phyloP scores from a whole-genome alignment of 1,140 invertebrate species.

The Eciton burchellii region DNA sequence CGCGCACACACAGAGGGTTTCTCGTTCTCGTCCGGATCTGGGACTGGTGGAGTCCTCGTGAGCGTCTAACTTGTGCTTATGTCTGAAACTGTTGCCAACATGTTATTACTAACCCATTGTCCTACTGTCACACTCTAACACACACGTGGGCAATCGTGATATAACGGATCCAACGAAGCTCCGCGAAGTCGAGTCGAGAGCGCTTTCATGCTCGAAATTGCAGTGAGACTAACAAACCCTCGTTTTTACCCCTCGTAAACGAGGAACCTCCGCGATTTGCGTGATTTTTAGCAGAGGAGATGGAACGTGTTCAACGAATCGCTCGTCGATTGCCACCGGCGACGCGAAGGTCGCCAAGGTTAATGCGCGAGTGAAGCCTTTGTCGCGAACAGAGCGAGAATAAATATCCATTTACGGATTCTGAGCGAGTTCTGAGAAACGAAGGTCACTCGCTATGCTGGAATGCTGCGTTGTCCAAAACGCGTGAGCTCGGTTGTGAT shows the following conservation, averaged over 20 bases:
- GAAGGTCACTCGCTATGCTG: too few species aligned
- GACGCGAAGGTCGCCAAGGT: background rate
- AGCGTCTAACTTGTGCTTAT: constrained; percentile 70
- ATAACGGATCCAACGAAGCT: constrained; percentile 48
- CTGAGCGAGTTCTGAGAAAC: too few species aligned
- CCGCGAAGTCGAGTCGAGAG: constrained; percentile 32
- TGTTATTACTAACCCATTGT: constrained; percentile 71
- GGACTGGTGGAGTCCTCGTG: constrained; percentile 57
- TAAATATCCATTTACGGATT: background rate
- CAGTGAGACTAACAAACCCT: constrained; percentile 57
- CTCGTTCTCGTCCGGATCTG: constrained; percentile 51
- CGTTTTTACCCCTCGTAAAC: constrained; percentile 23
- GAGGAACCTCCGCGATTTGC: background rate
- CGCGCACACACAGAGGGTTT: background rate
- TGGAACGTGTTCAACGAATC: background rate
- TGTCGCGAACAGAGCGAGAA: background rate
- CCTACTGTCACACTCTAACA: constrained; percentile 66
- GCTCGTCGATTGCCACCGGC: background rate
- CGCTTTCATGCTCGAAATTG: constrained; percentile 44
- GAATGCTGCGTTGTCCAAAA: too few species aligned
- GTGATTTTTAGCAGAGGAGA: background rate
- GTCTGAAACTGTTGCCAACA: constrained; percentile 67
- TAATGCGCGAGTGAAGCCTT: background rate
- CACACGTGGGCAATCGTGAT: constrained; percentile 47
- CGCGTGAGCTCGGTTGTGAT: too few species aligned